Base-by-base conservation (phyloP, 1,140 invertebrate genomes). In the Zaprionus ghesquierei region DNA sequence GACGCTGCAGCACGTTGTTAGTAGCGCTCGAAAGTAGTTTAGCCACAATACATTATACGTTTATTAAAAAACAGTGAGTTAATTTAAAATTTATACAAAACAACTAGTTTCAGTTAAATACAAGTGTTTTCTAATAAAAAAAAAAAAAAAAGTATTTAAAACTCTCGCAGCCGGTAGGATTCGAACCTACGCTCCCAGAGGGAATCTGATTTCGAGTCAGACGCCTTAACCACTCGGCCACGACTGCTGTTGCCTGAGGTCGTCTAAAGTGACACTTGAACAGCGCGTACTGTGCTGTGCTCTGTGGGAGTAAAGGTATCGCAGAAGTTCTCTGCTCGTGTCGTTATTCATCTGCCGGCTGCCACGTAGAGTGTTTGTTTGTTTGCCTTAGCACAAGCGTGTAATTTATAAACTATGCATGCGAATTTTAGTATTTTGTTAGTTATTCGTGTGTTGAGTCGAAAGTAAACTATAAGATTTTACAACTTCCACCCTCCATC, bases 211-310 rank as follows among this genome's bases (percentile, higher is more conserved):
- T 95, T 96, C 95, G 95, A 95, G 95, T 96, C 95, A 95, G 95
- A 95, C 95, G 95, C 95, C 95, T 96, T 96, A 96, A 96, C 95
- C 95, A 95, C 95, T 96, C 95, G 95, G 95, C 95, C 95, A 96
- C 69, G 58, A 73, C 38, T 69, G 33, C 49, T 60, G 49, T 72
- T 59, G 22, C 0, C 1, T 12, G 12, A 1, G 2, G 0, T 15
- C 10, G 55, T 18, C 49, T 35, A 60, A 72, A 72, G 22, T 29
- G 35, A 12, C 8, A 68, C 27, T 66, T 59, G 54, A 72, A 22
- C n/a, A 38, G 38, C 27, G 27, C 18, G 22, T 4, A 18, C 25
- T 41, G 15, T 10, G n/a, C 13, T 9, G 23, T 12, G 18, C 41
- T 51, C 29, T 20, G 10, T 46, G 27, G 4, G 27, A 59, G 25